phyloP scores from a whole-genome alignment of 1,140 invertebrate species.

The Apolygus lucorum region DNA sequence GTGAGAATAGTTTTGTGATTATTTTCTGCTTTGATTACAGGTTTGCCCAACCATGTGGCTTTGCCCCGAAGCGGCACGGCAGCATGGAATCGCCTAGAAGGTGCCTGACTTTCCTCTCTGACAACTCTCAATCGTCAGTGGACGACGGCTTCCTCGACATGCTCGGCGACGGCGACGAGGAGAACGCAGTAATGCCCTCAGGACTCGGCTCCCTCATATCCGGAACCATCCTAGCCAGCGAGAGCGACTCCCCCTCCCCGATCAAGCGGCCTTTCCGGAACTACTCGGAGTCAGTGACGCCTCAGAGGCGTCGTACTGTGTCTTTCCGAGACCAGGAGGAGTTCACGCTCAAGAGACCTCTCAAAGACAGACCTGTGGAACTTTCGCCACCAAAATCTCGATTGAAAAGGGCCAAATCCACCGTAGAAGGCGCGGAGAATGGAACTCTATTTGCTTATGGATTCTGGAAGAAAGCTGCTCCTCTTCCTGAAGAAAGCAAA shows the following conservation, averaged over 20 bases:
- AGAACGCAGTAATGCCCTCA: conserved; percentile 35
- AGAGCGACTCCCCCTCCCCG: conserved; percentile 21
- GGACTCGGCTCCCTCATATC: conserved; percentile 34
- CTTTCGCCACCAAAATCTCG: conserved; percentile 11
- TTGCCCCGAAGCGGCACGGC: conserved; percentile 44
- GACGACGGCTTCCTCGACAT: conserved; percentile 39
- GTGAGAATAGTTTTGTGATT: too few relatives aligned
- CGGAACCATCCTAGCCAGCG: conserved; percentile 28
- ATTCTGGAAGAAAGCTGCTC: conserved; percentile 29
- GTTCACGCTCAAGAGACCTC: neutral
- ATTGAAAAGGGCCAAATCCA: conserved; percentile 9
- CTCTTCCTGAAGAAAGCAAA: conserved; percentile 27
- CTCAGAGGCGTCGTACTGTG: neutral
- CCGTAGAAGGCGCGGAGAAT: conserved; percentile 19
- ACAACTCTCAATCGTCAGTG: neutral
- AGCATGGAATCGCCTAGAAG: conserved; percentile 42
- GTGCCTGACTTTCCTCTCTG: conserved; percentile 32
- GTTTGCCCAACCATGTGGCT: conserved; percentile 45
- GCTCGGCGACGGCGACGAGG: conserved; percentile 27
- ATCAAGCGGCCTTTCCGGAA: conserved; percentile 25
- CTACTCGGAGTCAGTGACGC: neutral
- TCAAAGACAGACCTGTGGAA: conserved; percentile 17
- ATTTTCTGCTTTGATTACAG: conserved; percentile 33
- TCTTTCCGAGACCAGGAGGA: conserved; percentile 8
- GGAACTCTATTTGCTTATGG: conserved; percentile 34